These are phyloP conservation scores for Temnothorax ravouxi DNA, from an alignment of 2,888 invertebrate genomes.

Conservation along the genomic window DNA sequence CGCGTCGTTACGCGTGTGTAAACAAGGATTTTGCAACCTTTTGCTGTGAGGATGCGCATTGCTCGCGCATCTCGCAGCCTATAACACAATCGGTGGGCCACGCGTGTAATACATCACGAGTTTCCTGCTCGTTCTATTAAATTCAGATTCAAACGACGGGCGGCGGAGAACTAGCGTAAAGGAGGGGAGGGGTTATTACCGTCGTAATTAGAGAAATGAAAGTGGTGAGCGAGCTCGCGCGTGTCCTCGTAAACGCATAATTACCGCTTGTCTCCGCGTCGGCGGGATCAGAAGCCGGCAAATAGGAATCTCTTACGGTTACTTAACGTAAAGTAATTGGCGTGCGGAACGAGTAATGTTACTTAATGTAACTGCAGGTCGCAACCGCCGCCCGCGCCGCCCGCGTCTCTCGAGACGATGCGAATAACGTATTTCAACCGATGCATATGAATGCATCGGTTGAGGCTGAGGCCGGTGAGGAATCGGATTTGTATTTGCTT, in stretches of 20 bases:
- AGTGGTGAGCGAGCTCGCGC: slow-evolving; percentile 63
- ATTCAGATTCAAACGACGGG: slow-evolving; percentile 58
- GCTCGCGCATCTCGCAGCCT: background rate
- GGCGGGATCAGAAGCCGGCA: slow-evolving; percentile 75
- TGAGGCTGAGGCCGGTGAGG: background rate
- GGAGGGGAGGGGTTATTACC: slow-evolving; percentile 31
- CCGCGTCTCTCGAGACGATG: background rate
- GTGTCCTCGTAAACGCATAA: slow-evolving; percentile 76
- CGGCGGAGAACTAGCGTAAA: background rate
- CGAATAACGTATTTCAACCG: slow-evolving; percentile 21
- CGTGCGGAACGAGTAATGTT: slow-evolving; percentile 70
- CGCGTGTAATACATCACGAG: slow-evolving; percentile 31
- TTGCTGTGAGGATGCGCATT: slow-evolving; percentile 8
- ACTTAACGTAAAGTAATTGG: slow-evolving; percentile 76
- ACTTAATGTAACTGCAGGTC: slow-evolving; percentile 68
- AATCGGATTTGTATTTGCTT: slow-evolving; percentile 40
- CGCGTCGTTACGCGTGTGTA: slow-evolving; percentile 40
- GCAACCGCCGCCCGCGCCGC: slow-evolving; percentile 1
- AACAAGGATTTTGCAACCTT: slow-evolving; percentile 59
- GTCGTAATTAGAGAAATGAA: slow-evolving; percentile 76
- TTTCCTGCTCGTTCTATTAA: slow-evolving; percentile 66
- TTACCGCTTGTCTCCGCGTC: slow-evolving; percentile 74
- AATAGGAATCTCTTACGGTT: slow-evolving; percentile 72
- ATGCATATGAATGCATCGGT: background rate
- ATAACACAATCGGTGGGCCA: slow-evolving; percentile 63